Evolutionary conservation across 2,888 invertebrate genomes (phyloP), one percentile per base, ranked within the genome.

Genomic region (Sinhomidia bicolor): DNA sequence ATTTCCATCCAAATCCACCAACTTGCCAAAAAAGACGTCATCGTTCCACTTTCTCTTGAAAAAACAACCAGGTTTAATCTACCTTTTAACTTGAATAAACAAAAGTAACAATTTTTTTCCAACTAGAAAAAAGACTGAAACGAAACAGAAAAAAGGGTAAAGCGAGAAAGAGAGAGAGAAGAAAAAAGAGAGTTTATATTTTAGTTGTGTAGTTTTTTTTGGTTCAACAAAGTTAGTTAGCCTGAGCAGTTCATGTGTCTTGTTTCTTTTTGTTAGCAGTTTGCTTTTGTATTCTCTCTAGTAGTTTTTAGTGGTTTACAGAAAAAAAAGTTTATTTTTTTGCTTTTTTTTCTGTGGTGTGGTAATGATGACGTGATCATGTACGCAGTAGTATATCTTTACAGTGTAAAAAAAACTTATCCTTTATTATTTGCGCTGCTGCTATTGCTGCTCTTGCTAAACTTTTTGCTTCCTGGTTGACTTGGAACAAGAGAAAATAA

Each of bases 11-110:
- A n/a, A n/a, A 36, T 36, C 36, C 7, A 36, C 36, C 36, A n/a
- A n/a, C 7, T 36, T n/a, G n/a, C 62, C 17, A 23, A 14, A 68
- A 36, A 68, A 68, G 36, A 36, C 68, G 68, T 68, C 68, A 68
- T 68, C 68, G 36, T 68, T 17, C 20, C 17, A 1, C 36, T 36
- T 68, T 36, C n/a, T n/a, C 6, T 62, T 29, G 4, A 62, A 62
- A 57, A 62, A 68, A 68, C n/a, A 68, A 32, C 32, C 4, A 20
- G n/a, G n/a, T 36, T 68, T 68, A 68, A 68, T 68, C 68, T 68
- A 36, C 36, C 68, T 68, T 68, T 68, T 68, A 68, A 68, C 68
- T 68, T 68, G 68, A 68, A 36, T 36, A 68, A 68, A 68, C 36
- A 68, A 36, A 3, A 62, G 36, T 7, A 68, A 68, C n/a, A 17